A percentile compares a stretch with the other conserved stretches of the same genome.
phyloP scores from a whole-genome alignment of 2,113 vertebrate species.

The Podilymbus podiceps region DNA sequence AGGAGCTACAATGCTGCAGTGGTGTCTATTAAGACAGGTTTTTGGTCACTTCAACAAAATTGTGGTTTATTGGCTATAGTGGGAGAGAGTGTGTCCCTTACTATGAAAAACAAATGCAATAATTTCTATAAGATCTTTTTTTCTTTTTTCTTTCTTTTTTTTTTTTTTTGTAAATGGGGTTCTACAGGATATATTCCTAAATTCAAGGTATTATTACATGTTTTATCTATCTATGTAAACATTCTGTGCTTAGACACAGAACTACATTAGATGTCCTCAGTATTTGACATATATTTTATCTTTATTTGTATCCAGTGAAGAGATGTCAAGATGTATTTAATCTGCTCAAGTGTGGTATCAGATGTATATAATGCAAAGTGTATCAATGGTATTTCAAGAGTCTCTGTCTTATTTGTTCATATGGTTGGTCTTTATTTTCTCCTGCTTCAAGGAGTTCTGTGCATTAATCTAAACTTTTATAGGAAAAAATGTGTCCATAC shows the following conservation, averaged over 20 bases:
- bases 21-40: neutral
- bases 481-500: neutral
- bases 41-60: neutral
- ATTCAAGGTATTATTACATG: neutral
- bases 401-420: neutral
- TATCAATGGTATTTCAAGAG: neutral
- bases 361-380: neutral
- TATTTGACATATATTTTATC: neutral
- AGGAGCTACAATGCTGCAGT: neutral
- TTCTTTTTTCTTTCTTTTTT: neutral
- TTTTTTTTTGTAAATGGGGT: accelerated
- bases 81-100: accelerated
- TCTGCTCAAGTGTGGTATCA: accelerated
- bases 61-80: neutral
- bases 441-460: neutral
- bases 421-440: neutral
- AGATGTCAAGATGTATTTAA: neutral
- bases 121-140: neutral
- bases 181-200: neutral
- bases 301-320: neutral
- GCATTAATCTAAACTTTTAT: neutral
- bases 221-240: neutral
- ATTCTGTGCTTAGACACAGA: neutral
- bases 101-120: neutral
- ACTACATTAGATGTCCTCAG: accelerated